phyloP scores from a whole-genome alignment of 1,140 invertebrate genomes.

The Heliconius eleuchia region DNA sequence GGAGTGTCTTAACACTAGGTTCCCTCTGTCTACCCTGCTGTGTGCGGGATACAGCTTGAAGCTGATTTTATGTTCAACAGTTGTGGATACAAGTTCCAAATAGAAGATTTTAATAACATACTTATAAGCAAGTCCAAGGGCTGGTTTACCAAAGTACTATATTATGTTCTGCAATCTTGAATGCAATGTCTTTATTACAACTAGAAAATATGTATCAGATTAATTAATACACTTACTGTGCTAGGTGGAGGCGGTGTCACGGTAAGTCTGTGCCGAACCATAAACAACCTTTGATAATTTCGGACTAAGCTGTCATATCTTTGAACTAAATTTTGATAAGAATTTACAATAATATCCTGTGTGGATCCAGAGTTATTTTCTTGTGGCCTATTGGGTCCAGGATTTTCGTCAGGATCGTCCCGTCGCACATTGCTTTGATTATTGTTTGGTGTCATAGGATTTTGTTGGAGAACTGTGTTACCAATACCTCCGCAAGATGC shows the following conservation, averaged over 20 bases:
- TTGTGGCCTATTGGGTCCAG: conserved; percentile 42
- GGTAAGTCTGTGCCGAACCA: conserved; percentile 70
- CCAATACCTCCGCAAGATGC: conserved; percentile 38
- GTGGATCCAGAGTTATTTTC: conserved; percentile 51
- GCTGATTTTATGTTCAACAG: too few relatives aligned
- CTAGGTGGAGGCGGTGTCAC: conserved; percentile 61
- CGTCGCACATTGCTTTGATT: conserved; percentile 45
- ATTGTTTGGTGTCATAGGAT: conserved; percentile 36
- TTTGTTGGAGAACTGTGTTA: conserved; percentile 48
- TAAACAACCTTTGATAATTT: conserved; percentile 74
- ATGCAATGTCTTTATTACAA: too few relatives aligned
- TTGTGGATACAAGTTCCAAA: too few relatives aligned
- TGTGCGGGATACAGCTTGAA: too few relatives aligned
- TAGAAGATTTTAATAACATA: too few relatives aligned
- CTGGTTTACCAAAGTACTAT: too few relatives aligned
- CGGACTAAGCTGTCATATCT: conserved; percentile 77
- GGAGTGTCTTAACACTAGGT: too few relatives aligned
- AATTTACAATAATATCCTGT: conserved; percentile 74
- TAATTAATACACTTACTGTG: conserved; percentile 47
- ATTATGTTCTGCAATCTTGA: too few relatives aligned
- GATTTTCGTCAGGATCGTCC: conserved; percentile 51
- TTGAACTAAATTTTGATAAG: conserved; percentile 76
- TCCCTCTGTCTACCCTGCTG: too few relatives aligned
- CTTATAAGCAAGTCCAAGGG: too few relatives aligned
- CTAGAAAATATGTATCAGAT: too few relatives aligned